These are phyloP conservation scores for Turritopsis dohrnii DNA, from an alignment of 30 jellyfish, hydroid and myxozoan species.

Conservation along the genomic window DNA sequence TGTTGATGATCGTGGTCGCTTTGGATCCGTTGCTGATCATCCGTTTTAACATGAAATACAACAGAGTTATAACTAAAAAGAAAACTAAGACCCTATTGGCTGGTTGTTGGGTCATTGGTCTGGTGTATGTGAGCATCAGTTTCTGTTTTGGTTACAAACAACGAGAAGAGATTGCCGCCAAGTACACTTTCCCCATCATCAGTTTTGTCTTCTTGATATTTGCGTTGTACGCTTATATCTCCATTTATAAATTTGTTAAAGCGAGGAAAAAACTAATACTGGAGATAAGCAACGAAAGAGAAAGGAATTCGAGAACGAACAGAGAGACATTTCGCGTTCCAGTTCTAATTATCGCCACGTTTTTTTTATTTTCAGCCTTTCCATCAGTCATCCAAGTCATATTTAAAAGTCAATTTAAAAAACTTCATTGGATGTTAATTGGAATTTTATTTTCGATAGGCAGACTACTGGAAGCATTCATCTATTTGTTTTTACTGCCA, in stretches of 20 bases:
- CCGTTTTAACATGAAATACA: neutral
- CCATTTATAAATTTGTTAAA: neutral
- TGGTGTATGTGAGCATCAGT: slow-evolving; percentile 8
- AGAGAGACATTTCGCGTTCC: slow-evolving; percentile 20
- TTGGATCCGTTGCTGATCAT: slow-evolving; percentile 16
- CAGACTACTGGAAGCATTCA: neutral
- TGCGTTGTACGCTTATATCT: neutral
- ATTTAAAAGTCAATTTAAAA: neutral
- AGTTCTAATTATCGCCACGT: slow-evolving; percentile 3
- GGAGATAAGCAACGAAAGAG: neutral
- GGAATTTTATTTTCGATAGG: neutral
- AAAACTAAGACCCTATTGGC: neutral
- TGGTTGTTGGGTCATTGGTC: slow-evolving; percentile 17
- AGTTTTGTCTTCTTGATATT: neutral
- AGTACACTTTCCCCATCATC: slow-evolving; percentile 13
- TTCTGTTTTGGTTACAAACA: neutral
- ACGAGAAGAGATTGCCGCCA: slow-evolving; percentile 9
- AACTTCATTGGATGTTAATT: neutral
- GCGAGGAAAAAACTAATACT: neutral
- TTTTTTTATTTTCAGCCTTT: neutral
- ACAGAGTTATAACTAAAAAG: neutral
- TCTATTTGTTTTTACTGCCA: slow-evolving; percentile 6
- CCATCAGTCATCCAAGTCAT: slow-evolving; percentile 9
- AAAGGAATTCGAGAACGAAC: neutral
- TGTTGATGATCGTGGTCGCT: slow-evolving; percentile 17